Evolutionary conservation across 2,888 invertebrate species (phyloP), one percentile per base, ranked within the genome.

Genomic region (Abrostola triplasia): DNA sequence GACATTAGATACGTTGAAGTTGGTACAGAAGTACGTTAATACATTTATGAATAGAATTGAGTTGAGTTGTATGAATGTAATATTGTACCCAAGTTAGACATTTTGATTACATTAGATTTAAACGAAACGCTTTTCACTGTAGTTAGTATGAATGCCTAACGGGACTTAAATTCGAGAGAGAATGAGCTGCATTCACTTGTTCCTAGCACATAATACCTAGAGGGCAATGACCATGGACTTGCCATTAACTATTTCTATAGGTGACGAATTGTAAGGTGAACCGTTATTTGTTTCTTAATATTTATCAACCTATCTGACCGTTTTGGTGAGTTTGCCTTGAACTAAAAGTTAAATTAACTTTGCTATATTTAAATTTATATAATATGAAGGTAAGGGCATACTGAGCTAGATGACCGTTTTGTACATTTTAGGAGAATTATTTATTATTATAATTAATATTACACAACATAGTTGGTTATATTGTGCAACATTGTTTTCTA

Each of bases 161-260:
- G 24, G 44, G 13, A 38, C 35, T 51, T n/a, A 50, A 49, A 41
- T 58, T 59, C 13, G 53, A 55, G 40, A 48, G 64, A 61, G 61
- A 38, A 70, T 53, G 48, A 52, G 61, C 59, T 10, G 40, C 50
- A 54, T 57, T 63, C 51, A 59, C 37, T 65, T 48, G 50, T 70
- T 59, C 66, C 49, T 66, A 63, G 40, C n/a, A 65, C 63, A 69
- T 71, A 67, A 24, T 57, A 51, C 61, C 53, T 40, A 56, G 60
- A 69, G 83, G 80, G 77, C 81, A 67, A 71, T 80, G 80, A 82
- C 81, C 82, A 81, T 78, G 70, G 74, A 67, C 65, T 69, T 58
- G 60, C 63, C 68, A 78, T 76, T 77, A 67, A 73, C 59, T 65
- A 53, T 69, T 78, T 67, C 72, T 78, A 68, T 74, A 67, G 50